Conservation (phyloP, 2,113 vertebrate genomes). For the Poeciliopsis retropinna region DNA sequence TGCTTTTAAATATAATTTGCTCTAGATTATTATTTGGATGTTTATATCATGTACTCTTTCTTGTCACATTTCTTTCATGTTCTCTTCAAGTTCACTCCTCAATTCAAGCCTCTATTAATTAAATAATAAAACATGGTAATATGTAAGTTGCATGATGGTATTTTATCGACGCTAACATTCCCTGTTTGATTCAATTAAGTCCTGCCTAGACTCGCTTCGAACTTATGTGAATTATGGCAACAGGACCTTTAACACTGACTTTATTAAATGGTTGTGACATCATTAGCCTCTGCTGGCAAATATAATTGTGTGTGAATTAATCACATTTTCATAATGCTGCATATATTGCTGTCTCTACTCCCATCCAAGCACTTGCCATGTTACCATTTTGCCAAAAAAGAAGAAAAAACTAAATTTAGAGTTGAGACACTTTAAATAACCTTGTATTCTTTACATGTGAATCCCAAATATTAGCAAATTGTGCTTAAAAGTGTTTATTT, state of each 20-base stretch:
- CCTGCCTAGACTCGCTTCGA: not conserved
- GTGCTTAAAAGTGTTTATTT: no score
- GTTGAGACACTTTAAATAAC: not conserved
- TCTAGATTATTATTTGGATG: not conserved
- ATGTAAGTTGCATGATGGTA: constrained; percentile 18
- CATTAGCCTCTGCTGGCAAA: constrained; percentile 43
- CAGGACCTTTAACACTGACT: constrained; percentile 33
- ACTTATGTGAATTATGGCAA: constrained; percentile 15
- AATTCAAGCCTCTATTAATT: constrained; percentile 13
- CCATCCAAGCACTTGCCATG: not conserved
- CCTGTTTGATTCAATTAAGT: constrained; percentile 10
- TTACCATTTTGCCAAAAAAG: not conserved
- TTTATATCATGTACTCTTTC: not conserved
- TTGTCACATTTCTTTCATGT: not conserved
- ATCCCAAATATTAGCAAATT: no score
- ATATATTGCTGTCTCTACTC: not conserved
- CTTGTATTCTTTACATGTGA: not conserved
- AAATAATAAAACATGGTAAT: constrained; percentile 37
- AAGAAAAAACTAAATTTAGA: not conserved
- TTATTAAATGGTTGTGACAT: constrained; percentile 37
- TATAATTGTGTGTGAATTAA: constrained; percentile 19
- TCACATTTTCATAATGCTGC: constrained; percentile 31
- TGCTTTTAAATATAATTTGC: constrained; percentile 2
- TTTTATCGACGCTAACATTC: constrained; percentile 19
- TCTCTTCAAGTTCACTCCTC: constrained; percentile 4